These are phyloP conservation scores for Conistra vaccinii DNA, from an alignment of 2,888 invertebrate genomes.

Conservation along the genomic window DNA sequence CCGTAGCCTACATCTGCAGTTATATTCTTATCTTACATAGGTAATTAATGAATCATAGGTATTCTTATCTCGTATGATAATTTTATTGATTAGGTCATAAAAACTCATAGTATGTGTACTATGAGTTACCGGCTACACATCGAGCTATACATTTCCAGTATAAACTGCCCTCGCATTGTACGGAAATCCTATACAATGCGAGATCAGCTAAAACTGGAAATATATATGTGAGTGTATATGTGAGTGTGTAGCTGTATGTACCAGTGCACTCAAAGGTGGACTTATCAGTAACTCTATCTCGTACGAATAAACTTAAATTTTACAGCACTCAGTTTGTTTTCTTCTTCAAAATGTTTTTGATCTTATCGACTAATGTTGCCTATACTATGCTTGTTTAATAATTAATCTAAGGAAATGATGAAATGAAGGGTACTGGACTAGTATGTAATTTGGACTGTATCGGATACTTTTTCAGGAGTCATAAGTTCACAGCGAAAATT, in stretches of 20 bases:
- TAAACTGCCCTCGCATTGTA: too few relatives aligned
- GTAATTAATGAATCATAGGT: constrained; percentile 20
- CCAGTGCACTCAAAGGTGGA: not conserved
- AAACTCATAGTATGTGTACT: constrained; percentile 4
- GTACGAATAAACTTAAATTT: not conserved
- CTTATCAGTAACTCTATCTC: constrained; percentile 3
- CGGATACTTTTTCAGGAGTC: constrained; percentile 18
- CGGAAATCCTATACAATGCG: too few relatives aligned
- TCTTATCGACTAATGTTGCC: not conserved
- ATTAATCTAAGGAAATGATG: not conserved
- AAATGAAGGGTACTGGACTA: not conserved
- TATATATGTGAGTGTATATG: too few relatives aligned
- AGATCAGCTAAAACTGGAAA: too few relatives aligned
- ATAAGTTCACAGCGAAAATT: constrained; percentile 44
- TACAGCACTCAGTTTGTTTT: not conserved
- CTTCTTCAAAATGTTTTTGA: not conserved
- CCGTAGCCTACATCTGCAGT: not conserved
- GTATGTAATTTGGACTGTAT: not conserved
- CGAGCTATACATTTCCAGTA: too few relatives aligned
- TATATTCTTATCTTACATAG: not conserved
- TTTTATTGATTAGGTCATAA: constrained; percentile 33
- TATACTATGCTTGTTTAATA: not conserved
- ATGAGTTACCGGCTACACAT: too few relatives aligned
- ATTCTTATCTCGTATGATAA: constrained; percentile 20
- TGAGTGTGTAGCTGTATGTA: too few relatives aligned